Evolutionary conservation across 2,797 vertebrate species (phyloP), one percentile per base, ranked within the genome.

Genomic region (Antrozous pallidus): DNA sequence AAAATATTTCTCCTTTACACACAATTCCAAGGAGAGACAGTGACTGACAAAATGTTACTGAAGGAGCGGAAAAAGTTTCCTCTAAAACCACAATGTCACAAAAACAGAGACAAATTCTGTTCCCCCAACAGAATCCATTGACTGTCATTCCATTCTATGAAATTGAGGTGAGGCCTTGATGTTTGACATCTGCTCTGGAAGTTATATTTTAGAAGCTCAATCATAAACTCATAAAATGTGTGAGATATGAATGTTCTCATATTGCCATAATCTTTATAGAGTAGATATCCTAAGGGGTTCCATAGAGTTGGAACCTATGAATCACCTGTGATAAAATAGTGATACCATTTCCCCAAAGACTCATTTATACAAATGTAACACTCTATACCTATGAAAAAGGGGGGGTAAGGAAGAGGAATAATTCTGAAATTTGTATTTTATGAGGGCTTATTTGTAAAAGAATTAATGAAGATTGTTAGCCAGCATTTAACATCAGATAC

Each of bases 151-250:
- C 86, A 40, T 86, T 49, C 86, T 67, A 74, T 63, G 73, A 95
- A 67, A 38, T 20, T 87, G 79, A 96, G 38, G 83, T 95, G 18
- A 97, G 85, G 31, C 24, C 49, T 83, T 87, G 63, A 56, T 96
- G 84, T 96, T 95, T 90, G 94, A 78, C 95, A 96, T 90, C 70
- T 92, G 78, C 73, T 94, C 63, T 85, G 65, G 77, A 96, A 70
- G 33, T 95, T 92, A 93, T 69, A 92, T 90, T 96, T 96, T 88
- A 94, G 90, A 97, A 94, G 63, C 16, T 93, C 58, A 79, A 38
- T 94, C 70, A 88, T 91, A 92, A 94, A 88, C 65, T 84, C 67
- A 80, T 65, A 77, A 26, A 56, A 82, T 88, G 14, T 24, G 4
- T 63, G 51, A 96, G 88, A 94, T 84, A 94, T 58, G 85, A 63